Base-by-base conservation (phyloP, 1,140 invertebrate species). In the Drosophila athabasca region DNA sequence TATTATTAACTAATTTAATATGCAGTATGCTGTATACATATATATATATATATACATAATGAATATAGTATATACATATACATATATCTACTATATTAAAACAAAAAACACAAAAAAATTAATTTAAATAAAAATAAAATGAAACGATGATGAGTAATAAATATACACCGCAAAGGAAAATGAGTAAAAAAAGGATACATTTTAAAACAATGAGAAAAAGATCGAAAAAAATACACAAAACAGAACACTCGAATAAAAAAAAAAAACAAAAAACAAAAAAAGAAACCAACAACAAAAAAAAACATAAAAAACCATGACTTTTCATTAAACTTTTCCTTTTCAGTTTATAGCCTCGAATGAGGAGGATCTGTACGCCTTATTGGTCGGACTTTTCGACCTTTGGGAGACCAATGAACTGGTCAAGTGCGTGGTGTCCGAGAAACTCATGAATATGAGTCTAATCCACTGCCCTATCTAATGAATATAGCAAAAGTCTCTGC, bases 161-260 rank as follows among this genome's bases (percentile, higher is more conserved):
- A 77, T 49, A 62, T 66, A 76, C 67, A 74, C 60, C 24, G 69
- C 45, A 62, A 61, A 58, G 52, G 50, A 45, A 15, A 55, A 60
- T 39, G 35, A 39, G 3, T 43, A 50, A 65, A 48, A 81, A 70
- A 79, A 72, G 62, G 80, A 85, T 62, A 85, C 78, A 87, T 88
- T 87, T 87, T 88, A 79, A 85, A 87, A 83, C 71, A 79, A 87
- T 87, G 74, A 87, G 81, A 76, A 51, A 46, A 73, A 85, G 75
- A 71, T 45, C 48, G 53, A 44, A 35, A 59, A 58, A 68, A 70
- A 35, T 31, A 59, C 7, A 59, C 7, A 57, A 62, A 66, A 80
- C 57, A 76, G 68, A 77, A 87, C 69, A 85, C 77, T 77, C 54
- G 52, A 85, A 85, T 62, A 85, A 85, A 85, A 79, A 46, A 46